Percentiles rank a stretch among this genome's conserved stretches.
Conservation (phyloP, 2,888 invertebrate species). For the Mesochorus sp. region DNA sequence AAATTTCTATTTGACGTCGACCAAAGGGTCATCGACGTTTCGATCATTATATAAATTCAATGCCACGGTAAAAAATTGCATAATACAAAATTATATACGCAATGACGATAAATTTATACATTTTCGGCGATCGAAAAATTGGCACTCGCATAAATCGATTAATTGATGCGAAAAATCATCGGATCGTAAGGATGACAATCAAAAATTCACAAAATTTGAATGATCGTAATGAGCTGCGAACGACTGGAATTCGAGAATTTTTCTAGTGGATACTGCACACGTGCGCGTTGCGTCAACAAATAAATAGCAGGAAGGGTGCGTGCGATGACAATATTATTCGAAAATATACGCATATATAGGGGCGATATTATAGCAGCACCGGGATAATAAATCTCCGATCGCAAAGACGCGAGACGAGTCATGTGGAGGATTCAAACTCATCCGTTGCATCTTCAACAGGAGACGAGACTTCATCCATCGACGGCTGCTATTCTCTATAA, state of each 20-base stretch:
- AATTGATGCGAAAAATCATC: background rate
- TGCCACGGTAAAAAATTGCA: no score
- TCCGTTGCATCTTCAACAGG: conserved; percentile 82
- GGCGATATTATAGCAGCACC: conserved; percentile 8
- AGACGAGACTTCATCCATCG: conserved; percentile 81
- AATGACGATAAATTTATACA: background rate
- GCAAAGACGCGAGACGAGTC: conserved; percentile 64
- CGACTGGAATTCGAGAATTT: background rate
- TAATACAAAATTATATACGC: no score
- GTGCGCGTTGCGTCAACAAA: no score
- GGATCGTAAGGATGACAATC: conserved; percentile 7
- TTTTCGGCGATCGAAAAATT: background rate
- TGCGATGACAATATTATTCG: conserved; percentile 48
- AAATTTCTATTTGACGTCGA: background rate
- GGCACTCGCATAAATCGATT: background rate
- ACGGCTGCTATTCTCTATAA: conserved; percentile 84
- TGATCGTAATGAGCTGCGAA: background rate
- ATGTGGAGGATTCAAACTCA: conserved; percentile 82
- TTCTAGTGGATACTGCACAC: no score
- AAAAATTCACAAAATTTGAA: background rate
- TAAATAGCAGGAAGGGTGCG: no score
- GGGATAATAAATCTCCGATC: no score
- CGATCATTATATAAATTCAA: no score
- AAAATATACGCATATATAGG: conserved; percentile 33
- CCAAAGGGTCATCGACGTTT: conserved; percentile 7